Conservation (phyloP, 2,113 vertebrate species). For the Halichoeres trimaculatus region DNA sequence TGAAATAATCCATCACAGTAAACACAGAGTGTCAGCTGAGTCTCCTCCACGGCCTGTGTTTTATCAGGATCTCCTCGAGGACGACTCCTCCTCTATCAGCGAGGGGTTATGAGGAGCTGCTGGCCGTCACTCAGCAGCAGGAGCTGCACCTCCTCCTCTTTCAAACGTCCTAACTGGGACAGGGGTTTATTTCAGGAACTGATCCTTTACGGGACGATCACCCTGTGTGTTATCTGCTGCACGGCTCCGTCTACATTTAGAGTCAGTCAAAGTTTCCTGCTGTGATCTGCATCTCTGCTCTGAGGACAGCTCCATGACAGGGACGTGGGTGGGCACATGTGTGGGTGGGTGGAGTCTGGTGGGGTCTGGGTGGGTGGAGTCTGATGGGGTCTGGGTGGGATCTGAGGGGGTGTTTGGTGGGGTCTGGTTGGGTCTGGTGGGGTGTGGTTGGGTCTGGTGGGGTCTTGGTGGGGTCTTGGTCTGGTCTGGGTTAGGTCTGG, state of each 20-base stretch:
- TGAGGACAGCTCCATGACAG: constrained; percentile 29
- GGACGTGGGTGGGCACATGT: background rate
- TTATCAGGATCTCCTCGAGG: constrained; percentile 47
- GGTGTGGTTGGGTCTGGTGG: too few species aligned
- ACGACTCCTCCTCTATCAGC: constrained; percentile 32
- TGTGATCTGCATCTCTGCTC: constrained; percentile 57
- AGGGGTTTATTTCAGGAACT: constrained; percentile 23
- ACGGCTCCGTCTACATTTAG: constrained; percentile 30
- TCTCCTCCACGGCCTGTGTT: constrained; percentile 1
- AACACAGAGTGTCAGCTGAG: constrained; percentile 13
- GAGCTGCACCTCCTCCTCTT: constrained; percentile 13
- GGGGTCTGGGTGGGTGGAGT: too few species aligned
- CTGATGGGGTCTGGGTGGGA: too few species aligned
- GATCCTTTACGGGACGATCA: constrained; percentile 43
- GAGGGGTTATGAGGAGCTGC: background rate
- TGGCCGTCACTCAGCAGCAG: constrained; percentile 38
- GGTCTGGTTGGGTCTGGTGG: too few species aligned
- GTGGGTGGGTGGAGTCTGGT: constrained; percentile 14
- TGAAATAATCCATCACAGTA: constrained; percentile 29
- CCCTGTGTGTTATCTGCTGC: constrained; percentile 25
- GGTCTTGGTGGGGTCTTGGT: too few species aligned
- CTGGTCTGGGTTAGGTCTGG: too few species aligned
- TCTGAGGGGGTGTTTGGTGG: too few species aligned
- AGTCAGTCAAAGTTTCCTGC: constrained; percentile 41
- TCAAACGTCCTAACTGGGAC: constrained; percentile 22